These are phyloP conservation scores for Morphnarchus princeps DNA, from an alignment of 2,113 vertebrate genomes.

Conservation along the genomic window DNA sequence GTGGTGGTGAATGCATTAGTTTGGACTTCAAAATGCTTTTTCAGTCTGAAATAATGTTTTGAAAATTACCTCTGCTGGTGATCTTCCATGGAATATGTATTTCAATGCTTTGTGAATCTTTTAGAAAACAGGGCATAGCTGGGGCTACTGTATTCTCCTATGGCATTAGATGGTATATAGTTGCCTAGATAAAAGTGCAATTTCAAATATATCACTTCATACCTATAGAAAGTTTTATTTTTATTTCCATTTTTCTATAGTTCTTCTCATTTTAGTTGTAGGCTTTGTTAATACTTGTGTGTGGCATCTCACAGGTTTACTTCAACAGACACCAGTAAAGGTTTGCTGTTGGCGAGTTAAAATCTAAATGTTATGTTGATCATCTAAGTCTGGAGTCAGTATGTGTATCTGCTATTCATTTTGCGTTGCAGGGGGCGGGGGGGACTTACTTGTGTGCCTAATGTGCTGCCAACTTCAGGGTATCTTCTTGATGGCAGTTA, in stretches of 20 bases:
- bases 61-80: not conserved
- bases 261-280: not conserved
- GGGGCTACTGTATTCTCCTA: not conserved
- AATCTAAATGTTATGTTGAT: not conserved
- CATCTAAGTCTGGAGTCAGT: not conserved
- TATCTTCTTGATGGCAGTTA: not conserved
- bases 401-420: not conserved
- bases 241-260: not conserved
- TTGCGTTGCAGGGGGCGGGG: not conserved
- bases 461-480: not conserved
- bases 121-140: not conserved
- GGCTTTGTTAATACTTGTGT: not conserved
- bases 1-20: not conserved
- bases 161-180: not conserved
- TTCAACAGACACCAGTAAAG: not conserved
- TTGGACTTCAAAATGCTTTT: not conserved
- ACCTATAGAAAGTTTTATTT: not conserved
- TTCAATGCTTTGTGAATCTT: not conserved
- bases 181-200: not conserved
- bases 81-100: not conserved
- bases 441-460: not conserved
- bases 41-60: not conserved
- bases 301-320: not conserved
- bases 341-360: not conserved
- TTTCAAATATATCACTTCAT: not conserved